Evolutionary conservation across 2,888 invertebrate genomes (phyloP).

Genomic region (Chloroclysta siterata): DNA sequence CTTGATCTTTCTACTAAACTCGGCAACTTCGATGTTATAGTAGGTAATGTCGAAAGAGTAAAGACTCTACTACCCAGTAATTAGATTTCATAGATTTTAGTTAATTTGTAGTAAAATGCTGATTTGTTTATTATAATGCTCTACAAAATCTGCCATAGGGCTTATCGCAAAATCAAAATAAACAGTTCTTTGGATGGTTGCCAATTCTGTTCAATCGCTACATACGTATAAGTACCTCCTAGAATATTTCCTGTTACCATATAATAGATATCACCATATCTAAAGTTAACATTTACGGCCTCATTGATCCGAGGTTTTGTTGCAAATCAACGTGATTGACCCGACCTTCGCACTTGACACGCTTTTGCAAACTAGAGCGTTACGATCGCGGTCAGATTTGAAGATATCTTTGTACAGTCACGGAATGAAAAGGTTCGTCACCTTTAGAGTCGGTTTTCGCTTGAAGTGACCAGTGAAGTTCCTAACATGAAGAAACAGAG

Average conservation of each 20-base stretch:
- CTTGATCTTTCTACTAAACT: not conserved
- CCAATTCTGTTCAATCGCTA: slow-evolving; percentile 39
- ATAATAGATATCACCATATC: not conserved
- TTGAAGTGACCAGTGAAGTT: too few species aligned
- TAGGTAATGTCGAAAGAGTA: too few species aligned
- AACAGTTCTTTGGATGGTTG: slow-evolving; percentile 47
- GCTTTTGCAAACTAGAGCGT: slow-evolving; percentile 12
- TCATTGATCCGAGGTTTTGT: not conserved
- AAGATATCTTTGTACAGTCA: not conserved
- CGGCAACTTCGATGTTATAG: too few species aligned
- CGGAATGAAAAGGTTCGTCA: too few species aligned
- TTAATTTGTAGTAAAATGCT: too few species aligned
- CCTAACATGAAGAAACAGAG: too few species aligned
- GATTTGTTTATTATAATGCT: not conserved
- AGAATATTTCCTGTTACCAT: slow-evolving; percentile 7
- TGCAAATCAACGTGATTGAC: slow-evolving; percentile 5
- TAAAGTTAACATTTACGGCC: slow-evolving; percentile 1
- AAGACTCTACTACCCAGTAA: too few species aligned
- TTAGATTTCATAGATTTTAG: too few species aligned
- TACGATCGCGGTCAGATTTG: slow-evolving; percentile 13
- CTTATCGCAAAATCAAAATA: slow-evolving; percentile 41
- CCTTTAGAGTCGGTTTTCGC: too few species aligned
- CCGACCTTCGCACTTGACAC: slow-evolving; percentile 21
- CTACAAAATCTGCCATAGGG: not conserved
- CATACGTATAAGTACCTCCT: not conserved